Evolutionary conservation across 2,888 invertebrate genomes (phyloP).

Genomic region (Phalangium opilio): DNA sequence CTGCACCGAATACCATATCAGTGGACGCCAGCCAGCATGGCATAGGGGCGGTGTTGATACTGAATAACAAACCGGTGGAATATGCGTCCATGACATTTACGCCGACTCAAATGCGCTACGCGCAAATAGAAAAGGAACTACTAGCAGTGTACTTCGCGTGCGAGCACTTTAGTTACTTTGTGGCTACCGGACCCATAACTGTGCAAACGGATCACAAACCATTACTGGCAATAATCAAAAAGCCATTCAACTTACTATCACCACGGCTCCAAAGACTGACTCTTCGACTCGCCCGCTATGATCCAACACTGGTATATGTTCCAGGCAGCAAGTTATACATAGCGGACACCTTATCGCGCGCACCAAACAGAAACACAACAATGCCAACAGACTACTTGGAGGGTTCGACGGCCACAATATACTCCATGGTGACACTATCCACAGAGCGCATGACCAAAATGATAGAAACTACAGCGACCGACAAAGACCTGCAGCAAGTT

Average conservation of each 20-base stretch:
- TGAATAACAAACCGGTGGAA: no score
- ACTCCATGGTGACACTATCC: neutral
- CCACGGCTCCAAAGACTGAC: slow-evolving; percentile 28
- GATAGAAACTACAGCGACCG: neutral
- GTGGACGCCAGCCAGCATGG: no score
- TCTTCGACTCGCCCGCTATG: slow-evolving; percentile 14
- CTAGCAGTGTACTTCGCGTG: no score
- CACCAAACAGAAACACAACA: slow-evolving; percentile 1
- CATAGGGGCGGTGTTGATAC: no score
- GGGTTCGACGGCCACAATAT: neutral
- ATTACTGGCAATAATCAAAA: slow-evolving; percentile 26
- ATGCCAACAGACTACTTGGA: neutral
- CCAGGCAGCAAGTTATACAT: slow-evolving; percentile 18
- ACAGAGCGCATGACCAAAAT: neutral
- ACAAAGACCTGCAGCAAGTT: slow-evolving; percentile 4
- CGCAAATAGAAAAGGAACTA: no score
- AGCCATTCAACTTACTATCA: slow-evolving; percentile 26
- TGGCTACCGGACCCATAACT: no score
- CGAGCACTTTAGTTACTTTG: no score
- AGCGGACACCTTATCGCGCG: slow-evolving; percentile 19
- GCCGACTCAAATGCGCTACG: no score
- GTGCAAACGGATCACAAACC: slow-evolving; percentile 30
- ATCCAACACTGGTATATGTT: slow-evolving; percentile 1
- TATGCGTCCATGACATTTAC: no score
- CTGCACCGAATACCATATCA: no score